phyloP scores from a whole-genome alignment of 2,888 invertebrate genomes.

The Caenorhabditis angaria region DNA sequence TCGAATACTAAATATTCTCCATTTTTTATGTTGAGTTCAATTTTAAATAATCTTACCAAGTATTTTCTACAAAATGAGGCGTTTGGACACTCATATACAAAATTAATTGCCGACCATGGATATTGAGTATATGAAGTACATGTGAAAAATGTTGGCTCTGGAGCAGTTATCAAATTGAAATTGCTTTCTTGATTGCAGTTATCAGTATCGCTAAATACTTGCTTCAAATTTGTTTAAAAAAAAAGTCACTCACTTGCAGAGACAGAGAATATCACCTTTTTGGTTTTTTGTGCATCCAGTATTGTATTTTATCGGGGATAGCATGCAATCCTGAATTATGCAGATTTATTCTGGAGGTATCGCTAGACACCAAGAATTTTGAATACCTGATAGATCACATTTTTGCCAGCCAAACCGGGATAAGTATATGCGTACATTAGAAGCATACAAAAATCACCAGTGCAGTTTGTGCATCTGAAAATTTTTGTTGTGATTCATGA shows the following conservation, averaged over 20 bases:
- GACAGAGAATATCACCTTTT: background rate
- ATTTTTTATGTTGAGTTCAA: too few species aligned
- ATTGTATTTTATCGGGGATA: constrained; percentile 4
- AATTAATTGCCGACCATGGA: too few species aligned
- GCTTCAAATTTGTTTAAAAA: background rate
- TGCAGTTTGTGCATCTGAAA: constrained; percentile 29
- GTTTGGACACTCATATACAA: too few species aligned
- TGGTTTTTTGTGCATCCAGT: background rate
- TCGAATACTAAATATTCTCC: too few species aligned
- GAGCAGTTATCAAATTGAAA: constrained; percentile 1
- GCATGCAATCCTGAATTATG: constrained; percentile 24
- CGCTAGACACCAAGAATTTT: too few species aligned
- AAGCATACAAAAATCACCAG: constrained; percentile 23
- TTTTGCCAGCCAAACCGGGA: constrained; percentile 3
- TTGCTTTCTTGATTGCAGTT: constrained; percentile 14
- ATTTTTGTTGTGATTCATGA: background rate
- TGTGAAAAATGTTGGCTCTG: background rate
- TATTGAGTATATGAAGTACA: constrained; percentile 1
- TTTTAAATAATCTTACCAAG: too few species aligned
- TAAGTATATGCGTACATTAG: constrained; percentile 11
- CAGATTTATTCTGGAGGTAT: background rate
- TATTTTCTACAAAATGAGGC: too few species aligned
- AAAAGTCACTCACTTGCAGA: constrained; percentile 8
- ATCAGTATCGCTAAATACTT: constrained; percentile 10
- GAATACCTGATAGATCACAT: constrained; percentile 18